Evolutionary conservation across 2,888 invertebrate genomes (phyloP).

Genomic region (Caenorhabditis drosophilae): DNA sequence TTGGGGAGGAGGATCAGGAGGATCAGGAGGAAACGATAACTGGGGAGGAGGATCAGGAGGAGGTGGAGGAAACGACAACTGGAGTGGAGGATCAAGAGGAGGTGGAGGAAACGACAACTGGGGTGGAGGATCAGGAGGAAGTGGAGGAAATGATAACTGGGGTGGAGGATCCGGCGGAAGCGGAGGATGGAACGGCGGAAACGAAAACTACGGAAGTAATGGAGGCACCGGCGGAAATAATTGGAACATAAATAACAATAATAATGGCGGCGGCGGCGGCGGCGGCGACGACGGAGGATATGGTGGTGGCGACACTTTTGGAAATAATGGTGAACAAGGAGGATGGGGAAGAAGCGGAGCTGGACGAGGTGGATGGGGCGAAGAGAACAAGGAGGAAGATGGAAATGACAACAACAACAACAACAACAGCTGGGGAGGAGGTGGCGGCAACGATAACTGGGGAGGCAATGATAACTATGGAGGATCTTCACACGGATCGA

Average conservation of each 20-base stretch:
- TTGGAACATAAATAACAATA: background rate
- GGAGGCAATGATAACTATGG: conserved; percentile 17
- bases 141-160: conserved; percentile 1
- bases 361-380: background rate
- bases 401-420: conserved; percentile 3
- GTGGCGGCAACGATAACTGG: conserved; percentile 8
- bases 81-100: conserved; percentile 15
- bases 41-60: conserved; percentile 4
- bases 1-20: background rate
- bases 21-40: background rate
- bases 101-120: conserved; percentile 14
- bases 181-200: conserved; percentile 5
- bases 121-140: conserved; percentile 10
- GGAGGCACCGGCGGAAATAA: background rate
- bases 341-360: background rate
- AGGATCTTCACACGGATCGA: conserved; percentile 6
- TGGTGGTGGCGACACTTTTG: background rate
- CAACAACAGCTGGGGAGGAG: no score
- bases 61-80: background rate
- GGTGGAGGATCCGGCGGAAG: conserved; percentile 3
- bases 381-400: background rate
- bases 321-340: conserved; percentile 5
- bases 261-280: conserved; percentile 11
- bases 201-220: background rate
- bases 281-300: conserved; percentile 14